phyloP scores from a whole-genome alignment of 2,888 invertebrate species.

The Halictus quadricinctus region DNA sequence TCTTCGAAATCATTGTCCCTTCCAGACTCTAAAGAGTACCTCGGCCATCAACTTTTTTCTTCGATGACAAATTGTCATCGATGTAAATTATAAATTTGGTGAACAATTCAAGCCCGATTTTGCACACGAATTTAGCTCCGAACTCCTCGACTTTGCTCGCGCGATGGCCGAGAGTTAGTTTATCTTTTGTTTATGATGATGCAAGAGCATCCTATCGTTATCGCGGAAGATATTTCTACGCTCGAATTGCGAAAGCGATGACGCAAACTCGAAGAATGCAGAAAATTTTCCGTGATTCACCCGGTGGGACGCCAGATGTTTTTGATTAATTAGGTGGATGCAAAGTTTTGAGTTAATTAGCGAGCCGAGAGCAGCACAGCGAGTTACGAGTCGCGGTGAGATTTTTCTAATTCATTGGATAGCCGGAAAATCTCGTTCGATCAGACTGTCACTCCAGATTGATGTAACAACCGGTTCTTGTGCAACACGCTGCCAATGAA shows the following conservation, averaged over 20 bases:
- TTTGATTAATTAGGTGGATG: not conserved
- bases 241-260: not conserved
- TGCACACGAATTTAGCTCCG: no score
- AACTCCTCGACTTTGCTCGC: no score
- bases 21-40: not conserved
- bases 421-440: conserved; percentile 2
- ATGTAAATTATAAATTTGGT: no score
- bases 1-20: not conserved
- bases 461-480: conserved; percentile 62
- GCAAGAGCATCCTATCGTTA: not conserved
- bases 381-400: not conserved
- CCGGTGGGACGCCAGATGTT: not conserved
- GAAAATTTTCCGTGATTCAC: not conserved
- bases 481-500: conserved; percentile 48
- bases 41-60: no score
- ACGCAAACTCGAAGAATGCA: not conserved
- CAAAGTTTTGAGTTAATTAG: not conserved
- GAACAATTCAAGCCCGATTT: no score
- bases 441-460: conserved; percentile 40
- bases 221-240: not conserved
- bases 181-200: not conserved
- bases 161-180: no score
- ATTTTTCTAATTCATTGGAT: conserved; percentile 5
- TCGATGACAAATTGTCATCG: no score
- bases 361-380: not conserved